A percentile compares a stretch with the other conserved stretches of the same genome.
These are phyloP conservation scores for Channallabes apus DNA, from an alignment of 2,797 vertebrate genomes.

Conservation along the genomic window DNA sequence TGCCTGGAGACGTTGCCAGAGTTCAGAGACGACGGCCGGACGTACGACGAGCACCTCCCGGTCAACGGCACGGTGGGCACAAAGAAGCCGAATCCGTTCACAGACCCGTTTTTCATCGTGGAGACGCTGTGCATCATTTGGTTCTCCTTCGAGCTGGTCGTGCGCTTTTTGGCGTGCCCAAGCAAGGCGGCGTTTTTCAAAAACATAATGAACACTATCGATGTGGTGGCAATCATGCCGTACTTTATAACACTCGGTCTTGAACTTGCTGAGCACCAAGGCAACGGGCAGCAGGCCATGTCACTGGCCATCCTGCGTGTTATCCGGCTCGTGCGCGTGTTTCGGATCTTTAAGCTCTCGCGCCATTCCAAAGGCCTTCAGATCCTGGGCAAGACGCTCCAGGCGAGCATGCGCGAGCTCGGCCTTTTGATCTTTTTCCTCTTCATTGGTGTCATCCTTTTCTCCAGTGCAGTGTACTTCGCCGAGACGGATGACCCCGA, in stretches of 20 bases:
- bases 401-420: conserved; percentile 91
- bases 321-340: conserved; percentile 86
- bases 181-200: conserved; percentile 93
- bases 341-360: conserved; percentile 89
- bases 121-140: conserved; percentile 93
- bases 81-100: conserved; percentile 81
- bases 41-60: conserved; percentile 49
- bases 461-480: conserved; percentile 94
- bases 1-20: conserved; percentile 92
- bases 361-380: conserved; percentile 87
- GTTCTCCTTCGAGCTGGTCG: conserved; percentile 93
- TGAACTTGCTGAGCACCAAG: conserved; percentile 86
- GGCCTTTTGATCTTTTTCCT: conserved; percentile 91
- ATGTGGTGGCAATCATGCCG: conserved; percentile 91
- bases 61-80: conserved; percentile 60
- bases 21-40: conserved; percentile 75
- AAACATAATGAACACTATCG: conserved; percentile 96
- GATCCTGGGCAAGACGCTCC: conserved; percentile 85
- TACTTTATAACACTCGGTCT: conserved; percentile 92
- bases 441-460: conserved; percentile 89
- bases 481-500: conserved; percentile 90
- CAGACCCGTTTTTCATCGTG: conserved; percentile 92
- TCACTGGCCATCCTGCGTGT: conserved; percentile 88
- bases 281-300: conserved; percentile 87
- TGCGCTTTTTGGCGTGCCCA: conserved; percentile 89